A percentile compares a stretch with the other conserved stretches of the same genome.
phyloP scores from a whole-genome alignment of 2,113 vertebrate species.

The Willisornis vidua region DNA sequence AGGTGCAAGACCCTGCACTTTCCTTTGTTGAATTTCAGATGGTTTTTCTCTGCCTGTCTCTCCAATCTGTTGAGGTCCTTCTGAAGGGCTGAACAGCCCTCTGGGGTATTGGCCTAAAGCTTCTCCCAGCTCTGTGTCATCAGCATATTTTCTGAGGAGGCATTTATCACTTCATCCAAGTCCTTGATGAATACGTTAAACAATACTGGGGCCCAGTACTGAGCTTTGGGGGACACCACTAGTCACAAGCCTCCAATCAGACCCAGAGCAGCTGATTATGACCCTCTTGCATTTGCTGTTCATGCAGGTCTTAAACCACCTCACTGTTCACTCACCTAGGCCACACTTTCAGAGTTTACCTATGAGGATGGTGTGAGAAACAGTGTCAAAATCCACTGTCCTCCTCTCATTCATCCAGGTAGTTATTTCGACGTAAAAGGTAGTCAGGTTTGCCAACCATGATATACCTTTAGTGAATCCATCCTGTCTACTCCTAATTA shows the following conservation, averaged over 20 bases:
- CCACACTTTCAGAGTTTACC: background rate
- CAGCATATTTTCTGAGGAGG: background rate
- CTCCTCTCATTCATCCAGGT: background rate
- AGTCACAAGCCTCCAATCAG: background rate
- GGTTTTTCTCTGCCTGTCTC: background rate
- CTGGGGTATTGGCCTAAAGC: background rate
- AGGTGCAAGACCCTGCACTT: background rate
- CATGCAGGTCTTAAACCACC: background rate
- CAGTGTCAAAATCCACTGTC: background rate
- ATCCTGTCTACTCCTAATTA: background rate
- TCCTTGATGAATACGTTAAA: background rate
- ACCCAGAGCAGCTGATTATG: background rate
- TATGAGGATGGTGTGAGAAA: background rate
- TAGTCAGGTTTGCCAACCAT: background rate
- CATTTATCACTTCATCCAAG: background rate
- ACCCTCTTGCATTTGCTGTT: background rate
- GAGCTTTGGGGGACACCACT: background rate
- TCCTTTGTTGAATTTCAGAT: background rate
- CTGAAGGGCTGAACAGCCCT: background rate
- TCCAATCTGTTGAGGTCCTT: background rate
- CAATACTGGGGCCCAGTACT: background rate
- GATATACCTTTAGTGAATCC: background rate
- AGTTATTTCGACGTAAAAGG: background rate
- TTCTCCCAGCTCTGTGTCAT: background rate
- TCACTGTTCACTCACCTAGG: background rate